Evolutionary conservation across 2,888 invertebrate species (phyloP).

Genomic region (Ernsta delagoae): DNA sequence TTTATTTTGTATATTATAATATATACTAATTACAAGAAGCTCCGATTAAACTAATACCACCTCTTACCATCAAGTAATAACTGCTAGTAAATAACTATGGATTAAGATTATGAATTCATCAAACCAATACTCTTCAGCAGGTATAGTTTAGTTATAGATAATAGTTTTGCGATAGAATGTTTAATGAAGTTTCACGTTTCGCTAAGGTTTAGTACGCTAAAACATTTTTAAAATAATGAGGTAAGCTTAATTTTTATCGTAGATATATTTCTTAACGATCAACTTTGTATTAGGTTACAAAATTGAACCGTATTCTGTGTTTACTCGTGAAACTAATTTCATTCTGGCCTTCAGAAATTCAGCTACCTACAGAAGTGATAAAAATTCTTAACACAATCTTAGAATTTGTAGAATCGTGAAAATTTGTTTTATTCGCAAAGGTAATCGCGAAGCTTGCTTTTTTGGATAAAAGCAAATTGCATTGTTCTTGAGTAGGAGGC

Average conservation of each 20-base stretch:
- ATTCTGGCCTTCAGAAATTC: too few species aligned
- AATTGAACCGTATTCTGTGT: too few species aligned
- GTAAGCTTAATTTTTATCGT: neutral
- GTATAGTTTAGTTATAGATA: neutral
- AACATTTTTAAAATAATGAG: neutral
- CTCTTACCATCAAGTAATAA: too few species aligned
- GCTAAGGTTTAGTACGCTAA: neutral
- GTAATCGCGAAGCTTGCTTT: conserved; percentile 2
- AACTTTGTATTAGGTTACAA: neutral
- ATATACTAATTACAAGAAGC: too few species aligned
- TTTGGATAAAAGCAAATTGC: conserved; percentile 23
- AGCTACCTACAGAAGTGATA: neutral
- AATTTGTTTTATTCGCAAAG: neutral
- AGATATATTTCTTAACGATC: neutral
- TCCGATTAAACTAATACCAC: too few species aligned
- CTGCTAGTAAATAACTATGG: neutral
- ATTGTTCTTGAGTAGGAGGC: conserved; percentile 31
- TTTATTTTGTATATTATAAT: too few species aligned
- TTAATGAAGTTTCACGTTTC: neutral
- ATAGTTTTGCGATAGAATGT: neutral
- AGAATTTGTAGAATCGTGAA: neutral
- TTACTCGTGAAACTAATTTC: too few species aligned
- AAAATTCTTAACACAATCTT: neutral
- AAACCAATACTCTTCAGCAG: neutral
- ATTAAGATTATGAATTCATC: neutral